Evolutionary conservation across 2,888 invertebrate species (phyloP).

Genomic region (Cosmorhoe ocellata): DNA sequence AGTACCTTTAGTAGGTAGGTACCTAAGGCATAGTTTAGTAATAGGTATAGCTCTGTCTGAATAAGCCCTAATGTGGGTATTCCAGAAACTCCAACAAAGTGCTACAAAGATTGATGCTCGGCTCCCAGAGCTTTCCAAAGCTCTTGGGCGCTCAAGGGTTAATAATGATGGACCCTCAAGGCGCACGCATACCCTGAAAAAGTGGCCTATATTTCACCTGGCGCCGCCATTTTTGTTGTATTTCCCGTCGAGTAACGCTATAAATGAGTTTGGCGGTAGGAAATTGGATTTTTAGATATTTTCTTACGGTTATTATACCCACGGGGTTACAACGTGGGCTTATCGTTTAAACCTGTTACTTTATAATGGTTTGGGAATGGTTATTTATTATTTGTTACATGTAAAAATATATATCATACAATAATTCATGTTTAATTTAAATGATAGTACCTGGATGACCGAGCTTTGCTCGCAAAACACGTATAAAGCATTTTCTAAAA

Average conservation of each 20-base stretch:
- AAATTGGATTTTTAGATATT: conserved; percentile 11
- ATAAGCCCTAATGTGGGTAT: conserved; percentile 5
- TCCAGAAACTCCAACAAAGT: conserved; percentile 35
- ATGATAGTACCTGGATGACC: no score
- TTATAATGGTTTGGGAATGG: no score
- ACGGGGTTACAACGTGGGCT: neutral
- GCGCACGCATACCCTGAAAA: conserved; percentile 52
- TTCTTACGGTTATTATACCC: neutral
- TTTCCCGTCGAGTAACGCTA: conserved; percentile 14
- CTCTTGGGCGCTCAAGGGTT: conserved; percentile 47
- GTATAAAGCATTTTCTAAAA: no score
- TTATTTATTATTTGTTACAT: no score
- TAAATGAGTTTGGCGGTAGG: conserved; percentile 11
- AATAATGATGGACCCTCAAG: conserved; percentile 50
- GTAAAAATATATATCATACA: no score
- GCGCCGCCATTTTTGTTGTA: conserved; percentile 35
- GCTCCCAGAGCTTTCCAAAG: conserved; percentile 42
- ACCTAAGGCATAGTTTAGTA: no score
- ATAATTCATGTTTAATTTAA: no score
- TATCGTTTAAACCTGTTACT: neutral
- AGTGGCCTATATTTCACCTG: conserved; percentile 48
- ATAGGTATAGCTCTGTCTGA: neutral
- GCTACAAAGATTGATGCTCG: conserved; percentile 49
- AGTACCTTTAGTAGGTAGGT: no score
- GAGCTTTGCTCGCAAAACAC: no score